Percentiles rank a stretch among this genome's conserved stretches.
Conservation (phyloP, 2,797 vertebrate species). For the Kryptolebias ocellatus region DNA sequence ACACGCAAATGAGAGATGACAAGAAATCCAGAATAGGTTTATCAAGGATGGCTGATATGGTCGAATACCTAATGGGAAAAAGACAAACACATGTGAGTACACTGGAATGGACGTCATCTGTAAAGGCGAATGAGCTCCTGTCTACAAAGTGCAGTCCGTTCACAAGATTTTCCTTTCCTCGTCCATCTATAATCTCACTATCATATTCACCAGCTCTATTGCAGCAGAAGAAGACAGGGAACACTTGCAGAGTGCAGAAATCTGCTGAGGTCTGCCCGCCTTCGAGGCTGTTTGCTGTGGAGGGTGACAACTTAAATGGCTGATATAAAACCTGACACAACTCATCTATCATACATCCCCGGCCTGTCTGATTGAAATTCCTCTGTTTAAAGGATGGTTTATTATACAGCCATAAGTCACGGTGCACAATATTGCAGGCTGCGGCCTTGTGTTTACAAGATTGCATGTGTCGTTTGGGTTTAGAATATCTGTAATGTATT, state of each 20-base stretch:
- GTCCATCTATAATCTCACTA: slow-evolving; percentile 52
- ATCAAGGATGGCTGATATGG: slow-evolving; percentile 67
- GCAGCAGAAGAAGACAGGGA: slow-evolving; percentile 34
- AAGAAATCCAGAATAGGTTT: slow-evolving; percentile 67
- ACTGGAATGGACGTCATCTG: slow-evolving; percentile 29
- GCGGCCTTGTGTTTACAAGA: slow-evolving; percentile 69
- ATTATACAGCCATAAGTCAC: slow-evolving; percentile 67
- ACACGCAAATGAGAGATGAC: slow-evolving; percentile 52
- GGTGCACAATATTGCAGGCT: slow-evolving; percentile 41
- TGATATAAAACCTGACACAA: slow-evolving; percentile 82
- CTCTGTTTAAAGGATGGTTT: slow-evolving; percentile 74
- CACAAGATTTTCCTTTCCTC: slow-evolving; percentile 36
- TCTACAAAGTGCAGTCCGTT: slow-evolving; percentile 28
- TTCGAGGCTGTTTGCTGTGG: slow-evolving; percentile 69
- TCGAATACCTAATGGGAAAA: slow-evolving; percentile 50
- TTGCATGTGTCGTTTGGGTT: slow-evolving; percentile 53
- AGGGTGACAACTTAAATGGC: slow-evolving; percentile 80
- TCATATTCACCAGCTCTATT: slow-evolving; percentile 49
- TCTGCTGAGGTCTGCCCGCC: slow-evolving; percentile 62
- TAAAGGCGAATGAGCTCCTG: slow-evolving; percentile 23
- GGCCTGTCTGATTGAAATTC: slow-evolving; percentile 70
- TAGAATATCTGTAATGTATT: slow-evolving; percentile 41
- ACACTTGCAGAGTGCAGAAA: slow-evolving; percentile 47
- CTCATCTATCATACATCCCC: slow-evolving; percentile 75
- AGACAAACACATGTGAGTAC: slow-evolving; percentile 37